Base-by-base conservation (phyloP, 37 sponge, comb jelly and placozoan species). In the Geodia barretti region DNA sequence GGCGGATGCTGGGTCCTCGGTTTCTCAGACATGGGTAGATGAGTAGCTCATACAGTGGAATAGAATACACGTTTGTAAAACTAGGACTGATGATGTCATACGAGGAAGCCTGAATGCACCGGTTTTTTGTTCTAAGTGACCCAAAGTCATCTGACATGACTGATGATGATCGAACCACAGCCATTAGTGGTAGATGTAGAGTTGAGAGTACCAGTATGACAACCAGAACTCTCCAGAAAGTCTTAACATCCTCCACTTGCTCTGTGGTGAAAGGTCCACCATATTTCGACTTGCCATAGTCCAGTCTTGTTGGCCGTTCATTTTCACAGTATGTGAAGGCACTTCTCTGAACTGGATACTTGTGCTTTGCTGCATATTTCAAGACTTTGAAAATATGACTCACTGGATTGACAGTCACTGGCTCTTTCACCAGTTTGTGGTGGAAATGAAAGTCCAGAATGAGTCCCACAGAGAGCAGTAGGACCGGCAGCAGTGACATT, bases 181-280 rank as follows among this genome's bases (percentile, higher is more conserved):
- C 4, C 0, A 0, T 5, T 14, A 70, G 39, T 19, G 71, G 39
- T 37, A 70, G 8, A 1, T 47, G 7, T 7, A 47, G 14, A 17
- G 14, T 7, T 9, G 38, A 70, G 39, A 33, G 31, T 32, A 70
- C 8, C 3, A 1, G 38, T 7, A 70, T 38, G 11, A 70, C 35
- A 7, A 70, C n/a, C 41, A 70, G 20, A 21, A 36, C 32, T 37
- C 71, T 39, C n/a, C 36, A 23, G 19, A 37, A 37, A 25, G 41
- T 37, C n/a, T 70, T 70, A 32, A 70, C 71, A 37, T 70, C 71
- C 8, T 70, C 71, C 11, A 70, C 71, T 37, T 70, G 71, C 41
- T 70, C 71, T 1, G 71, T 70, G 0, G 41, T 70, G 36, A 70
- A 70, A 19, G 71, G 71, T 5, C 71, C 71, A 0, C 71, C 71